Conservation (phyloP, 2,113 vertebrate genomes). For the Rhizomys pruinosus region DNA sequence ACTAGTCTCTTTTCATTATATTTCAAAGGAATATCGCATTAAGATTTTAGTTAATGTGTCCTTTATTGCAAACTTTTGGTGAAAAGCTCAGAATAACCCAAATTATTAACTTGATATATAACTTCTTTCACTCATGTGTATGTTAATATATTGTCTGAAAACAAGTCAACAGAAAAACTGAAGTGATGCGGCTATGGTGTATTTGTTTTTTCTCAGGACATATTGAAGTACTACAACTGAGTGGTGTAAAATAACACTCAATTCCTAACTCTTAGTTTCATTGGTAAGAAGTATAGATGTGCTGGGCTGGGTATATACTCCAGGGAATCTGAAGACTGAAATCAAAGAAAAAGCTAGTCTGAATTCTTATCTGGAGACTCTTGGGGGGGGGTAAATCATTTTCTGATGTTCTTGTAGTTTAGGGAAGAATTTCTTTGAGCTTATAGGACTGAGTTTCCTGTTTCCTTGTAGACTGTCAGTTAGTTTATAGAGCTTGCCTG, state of each 20-base stretch:
- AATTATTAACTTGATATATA: neutral
- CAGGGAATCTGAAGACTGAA: neutral
- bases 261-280: neutral
- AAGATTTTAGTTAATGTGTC: neutral
- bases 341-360: neutral
- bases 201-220: neutral
- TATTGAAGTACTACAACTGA: neutral
- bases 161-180: neutral
- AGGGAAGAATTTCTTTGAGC: neutral
- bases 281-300: neutral
- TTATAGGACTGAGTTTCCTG: neutral
- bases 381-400: neutral
- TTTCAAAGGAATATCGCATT: neutral
- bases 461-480: neutral
- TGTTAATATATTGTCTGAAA: neutral
- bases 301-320: neutral
- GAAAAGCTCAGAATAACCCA: neutral
- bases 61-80: neutral
- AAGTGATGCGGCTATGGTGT: neutral
- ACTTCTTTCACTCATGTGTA: neutral
- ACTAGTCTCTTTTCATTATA: neutral
- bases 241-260: neutral
- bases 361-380: neutral
- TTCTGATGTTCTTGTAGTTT: neutral
- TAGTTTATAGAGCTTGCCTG: neutral